Base-by-base conservation (phyloP, 2,797 vertebrate species). In the Rhincodon typus region DNA sequence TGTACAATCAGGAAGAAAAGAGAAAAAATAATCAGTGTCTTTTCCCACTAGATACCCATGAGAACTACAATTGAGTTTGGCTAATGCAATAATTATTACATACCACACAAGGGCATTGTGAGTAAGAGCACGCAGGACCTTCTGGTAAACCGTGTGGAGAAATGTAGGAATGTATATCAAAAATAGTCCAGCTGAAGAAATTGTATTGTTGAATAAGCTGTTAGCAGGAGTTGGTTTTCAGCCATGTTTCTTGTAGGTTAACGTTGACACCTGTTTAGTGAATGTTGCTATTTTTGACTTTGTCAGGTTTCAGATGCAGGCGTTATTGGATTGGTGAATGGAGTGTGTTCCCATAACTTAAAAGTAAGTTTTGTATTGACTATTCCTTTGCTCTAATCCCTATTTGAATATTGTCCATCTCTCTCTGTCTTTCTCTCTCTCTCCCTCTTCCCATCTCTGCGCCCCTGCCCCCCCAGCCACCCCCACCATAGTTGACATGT, bases 221-320 rank as follows among this genome's bases (percentile, higher is more conserved):
- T 91, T 91, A 30, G 4, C 27, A 57, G 86, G 10, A 57, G 27
- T 30, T 88, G 57, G 57, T n/a, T 90, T 62, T 57, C 12, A 90
- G n/a, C 62, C 30, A 67, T 38, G 62, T 67, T 93, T 67, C n/a
- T 93, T 23, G 4, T 57, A 50, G 66, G 17, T 42, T 70, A 42
- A 95, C n/a, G 23, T 62, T 69, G 53, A 21, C n/a, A 38, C 8
- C 90, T 62, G 19, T 46, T 69, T 95, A 38, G 86, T 50, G 4
- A 66, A 25, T 1, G 0, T 95, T 95, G 38, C 72, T 70, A 84
- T 95, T 96, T 94, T 84, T 84, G 46, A 94, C 69, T 38, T 96
- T 77, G 79, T 96, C 95, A 98, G 98, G 98, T 98, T 91, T 98
- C 98, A 79, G 98, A 99, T 96, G 97, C 96, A 96, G 98, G 98